Percentiles rank a stretch among this genome's conserved stretches.
These are phyloP conservation scores for Eulemur albifrons DNA, from an alignment of 2,797 vertebrate genomes.

Conservation along the genomic window DNA sequence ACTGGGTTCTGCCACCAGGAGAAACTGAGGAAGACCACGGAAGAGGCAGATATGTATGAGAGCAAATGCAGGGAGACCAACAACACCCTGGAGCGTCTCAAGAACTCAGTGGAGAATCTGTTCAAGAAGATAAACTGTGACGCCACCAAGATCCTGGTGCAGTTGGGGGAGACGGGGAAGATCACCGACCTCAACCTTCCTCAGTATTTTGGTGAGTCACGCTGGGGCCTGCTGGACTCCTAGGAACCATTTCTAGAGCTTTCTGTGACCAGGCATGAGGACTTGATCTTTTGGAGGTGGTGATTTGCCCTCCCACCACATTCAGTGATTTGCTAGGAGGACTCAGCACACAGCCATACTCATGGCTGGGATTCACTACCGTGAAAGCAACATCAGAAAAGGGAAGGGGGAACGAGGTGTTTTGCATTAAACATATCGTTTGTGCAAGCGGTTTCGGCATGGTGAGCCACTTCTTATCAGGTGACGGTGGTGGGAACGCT, in stretches of 20 bases:
- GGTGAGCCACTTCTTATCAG: background rate
- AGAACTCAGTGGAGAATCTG: constrained; percentile 37
- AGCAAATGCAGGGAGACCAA: constrained; percentile 49
- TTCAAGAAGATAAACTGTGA: constrained; percentile 61
- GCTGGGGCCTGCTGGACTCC: accelerated
- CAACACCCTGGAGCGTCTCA: constrained; percentile 71
- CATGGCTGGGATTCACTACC: background rate
- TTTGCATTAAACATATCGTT: background rate
- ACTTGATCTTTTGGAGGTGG: background rate
- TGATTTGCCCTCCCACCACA: background rate
- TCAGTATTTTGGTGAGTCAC: constrained; percentile 79
- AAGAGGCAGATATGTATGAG: constrained; percentile 63
- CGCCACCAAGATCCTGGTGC: background rate
- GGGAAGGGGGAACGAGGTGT: background rate
- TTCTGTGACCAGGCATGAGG: background rate
- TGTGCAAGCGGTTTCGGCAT: background rate
- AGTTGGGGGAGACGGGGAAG: constrained; percentile 69
- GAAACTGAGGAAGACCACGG: constrained; percentile 48
- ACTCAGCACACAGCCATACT: background rate
- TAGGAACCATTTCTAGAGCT: background rate
- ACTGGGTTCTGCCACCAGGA: constrained; percentile 68
- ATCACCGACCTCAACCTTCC: constrained; percentile 74
- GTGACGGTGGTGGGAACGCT: background rate
- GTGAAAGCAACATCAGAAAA: background rate
- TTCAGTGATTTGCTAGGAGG: background rate